These are phyloP conservation scores for Leptodactylus fuscus DNA, from an alignment of 2,113 vertebrate species.

Conservation along the genomic window DNA sequence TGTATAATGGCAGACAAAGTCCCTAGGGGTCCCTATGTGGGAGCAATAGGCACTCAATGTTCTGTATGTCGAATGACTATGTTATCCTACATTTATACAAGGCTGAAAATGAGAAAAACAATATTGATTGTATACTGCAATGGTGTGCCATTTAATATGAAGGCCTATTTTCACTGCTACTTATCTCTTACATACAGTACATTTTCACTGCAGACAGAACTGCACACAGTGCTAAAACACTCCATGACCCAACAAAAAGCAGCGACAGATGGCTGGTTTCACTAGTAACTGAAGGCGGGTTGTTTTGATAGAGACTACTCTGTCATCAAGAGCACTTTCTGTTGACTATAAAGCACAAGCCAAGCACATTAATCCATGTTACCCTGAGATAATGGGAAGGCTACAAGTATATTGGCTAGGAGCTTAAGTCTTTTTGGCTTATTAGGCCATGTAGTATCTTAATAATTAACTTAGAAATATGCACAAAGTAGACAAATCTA, in stretches of 20 bases:
- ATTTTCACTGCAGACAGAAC: not conserved
- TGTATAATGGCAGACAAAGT: too few species aligned
- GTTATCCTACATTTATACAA: too few species aligned
- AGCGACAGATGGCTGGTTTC: not conserved
- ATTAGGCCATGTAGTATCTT: constrained; percentile 1
- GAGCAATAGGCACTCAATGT: too few species aligned
- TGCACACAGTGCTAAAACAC: not conserved
- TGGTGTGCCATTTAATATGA: not conserved
- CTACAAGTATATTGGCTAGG: not conserved
- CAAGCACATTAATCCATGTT: not conserved
- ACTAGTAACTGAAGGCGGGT: not conserved
- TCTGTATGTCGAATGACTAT: too few species aligned
- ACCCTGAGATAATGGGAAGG: not conserved
- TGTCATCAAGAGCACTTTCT: not conserved
- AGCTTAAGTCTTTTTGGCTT: not conserved
- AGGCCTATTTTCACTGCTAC: not conserved
- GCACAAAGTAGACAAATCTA: constrained; percentile 67
- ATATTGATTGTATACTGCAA: not conserved
- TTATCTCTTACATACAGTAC: not conserved
- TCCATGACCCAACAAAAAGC: not conserved
- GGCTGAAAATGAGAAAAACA: too few species aligned
- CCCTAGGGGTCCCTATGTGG: too few species aligned
- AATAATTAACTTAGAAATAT: constrained; percentile 61
- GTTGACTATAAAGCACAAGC: not conserved
- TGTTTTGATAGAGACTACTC: not conserved